Evolutionary conservation across 2,888 invertebrate genomes (phyloP).

Genomic region (Kryphioiulus occultus): DNA sequence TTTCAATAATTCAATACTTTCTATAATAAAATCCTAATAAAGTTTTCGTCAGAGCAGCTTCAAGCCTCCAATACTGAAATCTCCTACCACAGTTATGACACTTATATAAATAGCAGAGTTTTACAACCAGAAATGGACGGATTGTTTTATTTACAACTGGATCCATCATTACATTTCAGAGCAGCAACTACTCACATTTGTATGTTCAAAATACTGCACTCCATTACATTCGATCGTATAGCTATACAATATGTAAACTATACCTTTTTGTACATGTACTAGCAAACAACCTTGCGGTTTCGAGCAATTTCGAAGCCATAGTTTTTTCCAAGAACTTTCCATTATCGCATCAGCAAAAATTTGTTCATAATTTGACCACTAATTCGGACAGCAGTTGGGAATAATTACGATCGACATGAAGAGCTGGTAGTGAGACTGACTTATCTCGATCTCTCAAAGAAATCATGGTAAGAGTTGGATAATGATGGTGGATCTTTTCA

Average conservation of each 20-base stretch:
- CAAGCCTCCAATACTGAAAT: no score
- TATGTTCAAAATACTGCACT: neutral
- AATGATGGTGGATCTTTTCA: conserved; percentile 48
- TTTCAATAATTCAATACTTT: no score
- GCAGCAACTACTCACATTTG: no score
- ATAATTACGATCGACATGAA: conserved; percentile 65
- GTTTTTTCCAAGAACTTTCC: neutral
- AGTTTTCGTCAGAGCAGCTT: no score
- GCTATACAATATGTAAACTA: no score
- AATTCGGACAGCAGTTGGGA: conserved; percentile 66
- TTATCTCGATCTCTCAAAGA: conserved; percentile 62
- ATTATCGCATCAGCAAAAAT: neutral
- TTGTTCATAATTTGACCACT: conserved; percentile 62
- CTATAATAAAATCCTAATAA: no score
- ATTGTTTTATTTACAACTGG: neutral
- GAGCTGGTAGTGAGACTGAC: conserved; percentile 62
- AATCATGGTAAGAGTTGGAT: conserved; percentile 60
- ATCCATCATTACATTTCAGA: no score
- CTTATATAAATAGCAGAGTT: neutral
- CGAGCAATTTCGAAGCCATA: no score
- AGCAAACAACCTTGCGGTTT: no score
- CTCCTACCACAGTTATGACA: neutral
- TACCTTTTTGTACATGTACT: no score
- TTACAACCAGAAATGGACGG: neutral
- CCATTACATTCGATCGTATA: neutral